Evolutionary conservation across 2,113 vertebrate genomes (phyloP).

Genomic region (Crotophaga sulcirostris): DNA sequence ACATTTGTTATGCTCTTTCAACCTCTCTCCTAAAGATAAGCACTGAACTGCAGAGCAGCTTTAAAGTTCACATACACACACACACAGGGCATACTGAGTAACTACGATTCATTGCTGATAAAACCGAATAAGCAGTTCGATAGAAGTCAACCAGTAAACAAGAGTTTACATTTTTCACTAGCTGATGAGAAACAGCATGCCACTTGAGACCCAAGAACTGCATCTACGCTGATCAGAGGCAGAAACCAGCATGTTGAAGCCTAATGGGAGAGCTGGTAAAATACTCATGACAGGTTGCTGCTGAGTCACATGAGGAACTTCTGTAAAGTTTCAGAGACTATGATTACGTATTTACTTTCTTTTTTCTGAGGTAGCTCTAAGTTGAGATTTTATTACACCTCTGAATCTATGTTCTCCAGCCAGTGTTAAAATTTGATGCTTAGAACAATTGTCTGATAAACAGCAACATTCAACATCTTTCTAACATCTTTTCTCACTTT

Average conservation of each 20-base stretch:
- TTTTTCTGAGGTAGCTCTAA: neutral
- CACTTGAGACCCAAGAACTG: neutral
- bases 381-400: neutral
- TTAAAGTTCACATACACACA: rapidly evolving
- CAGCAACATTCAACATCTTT: neutral
- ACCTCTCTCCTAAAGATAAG: neutral
- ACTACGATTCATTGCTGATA: neutral
- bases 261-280: neutral
- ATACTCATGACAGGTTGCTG: neutral
- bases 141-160: neutral
- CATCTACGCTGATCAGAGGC: neutral
- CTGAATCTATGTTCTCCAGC: neutral
- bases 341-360: neutral
- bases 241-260: neutral
- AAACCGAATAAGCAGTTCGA: neutral
- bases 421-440: neutral
- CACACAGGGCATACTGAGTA: neutral
- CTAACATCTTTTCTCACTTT: neutral
- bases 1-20: neutral
- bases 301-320: neutral
- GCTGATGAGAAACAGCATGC: neutral
- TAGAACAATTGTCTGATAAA: neutral
- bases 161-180: neutral
- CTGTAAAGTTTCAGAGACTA: neutral
- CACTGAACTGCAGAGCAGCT: neutral